Conservation (phyloP, 2,888 invertebrate species). For the Tortricodes alternella region DNA sequence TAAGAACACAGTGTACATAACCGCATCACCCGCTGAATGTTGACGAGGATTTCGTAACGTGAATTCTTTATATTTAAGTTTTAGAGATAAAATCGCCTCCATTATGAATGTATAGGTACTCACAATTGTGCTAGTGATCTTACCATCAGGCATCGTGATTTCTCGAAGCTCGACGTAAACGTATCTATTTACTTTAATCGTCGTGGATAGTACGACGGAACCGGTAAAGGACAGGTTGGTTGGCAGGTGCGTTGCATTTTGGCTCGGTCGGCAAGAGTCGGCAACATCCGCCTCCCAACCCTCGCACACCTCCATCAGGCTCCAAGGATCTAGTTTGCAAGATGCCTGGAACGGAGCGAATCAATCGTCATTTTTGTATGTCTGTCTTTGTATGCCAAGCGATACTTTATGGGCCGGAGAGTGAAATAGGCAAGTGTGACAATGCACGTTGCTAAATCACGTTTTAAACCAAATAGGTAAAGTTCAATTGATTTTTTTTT, state of each 20-base stretch:
- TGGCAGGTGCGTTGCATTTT: slow-evolving; percentile 52
- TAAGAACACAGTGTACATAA: too few species aligned
- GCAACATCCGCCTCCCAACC: slow-evolving; percentile 68
- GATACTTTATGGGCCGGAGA: too few species aligned
- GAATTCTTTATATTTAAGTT: too few species aligned
- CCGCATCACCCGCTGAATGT: too few species aligned
- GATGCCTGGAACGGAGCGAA: slow-evolving; percentile 49
- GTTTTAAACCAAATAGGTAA: too few species aligned
- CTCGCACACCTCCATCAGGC: slow-evolving; percentile 71
- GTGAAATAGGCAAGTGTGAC: too few species aligned
- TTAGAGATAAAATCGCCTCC: neutral
- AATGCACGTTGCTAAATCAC: too few species aligned
- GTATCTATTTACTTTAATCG: slow-evolving; percentile 54
- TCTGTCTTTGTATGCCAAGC: too few species aligned
- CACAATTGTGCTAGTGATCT: slow-evolving; percentile 22
- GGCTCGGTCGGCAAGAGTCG: slow-evolving; percentile 57
- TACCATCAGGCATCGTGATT: slow-evolving; percentile 65
- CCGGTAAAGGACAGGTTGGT: slow-evolving; percentile 61
- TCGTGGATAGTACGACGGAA: slow-evolving; percentile 48
- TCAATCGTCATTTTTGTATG: too few species aligned
- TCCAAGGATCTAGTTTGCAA: slow-evolving; percentile 64
- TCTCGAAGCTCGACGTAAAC: slow-evolving; percentile 61
- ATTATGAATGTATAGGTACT: neutral
- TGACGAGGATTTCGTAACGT: too few species aligned
- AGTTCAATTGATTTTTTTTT: too few species aligned